Percentiles rank a stretch among this genome's conserved stretches.
These are phyloP conservation scores for Onchidella celtica DNA, from an alignment of 2,888 invertebrate species.

Conservation along the genomic window DNA sequence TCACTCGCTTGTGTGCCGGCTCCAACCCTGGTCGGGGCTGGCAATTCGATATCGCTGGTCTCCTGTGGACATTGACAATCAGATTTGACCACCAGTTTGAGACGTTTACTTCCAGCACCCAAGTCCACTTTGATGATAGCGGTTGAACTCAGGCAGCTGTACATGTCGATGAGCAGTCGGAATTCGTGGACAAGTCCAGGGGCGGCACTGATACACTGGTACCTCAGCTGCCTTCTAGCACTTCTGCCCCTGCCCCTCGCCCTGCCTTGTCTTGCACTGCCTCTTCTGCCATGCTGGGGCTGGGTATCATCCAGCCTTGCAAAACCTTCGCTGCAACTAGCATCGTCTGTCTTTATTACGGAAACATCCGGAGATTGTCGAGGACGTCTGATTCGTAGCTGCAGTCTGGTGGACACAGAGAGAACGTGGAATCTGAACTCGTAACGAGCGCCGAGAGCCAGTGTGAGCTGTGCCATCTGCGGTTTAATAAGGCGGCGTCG, in stretches of 20 bases:
- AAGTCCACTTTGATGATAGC: not conserved
- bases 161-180: not conserved
- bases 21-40: not conserved
- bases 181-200: not conserved
- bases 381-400: not conserved
- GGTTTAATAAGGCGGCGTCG: not conserved
- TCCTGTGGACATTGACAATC: not conserved
- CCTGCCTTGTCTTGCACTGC: not conserved
- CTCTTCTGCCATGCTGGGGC: not conserved
- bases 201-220: not conserved
- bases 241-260: not conserved
- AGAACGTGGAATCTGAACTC: not conserved
- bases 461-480: not conserved
- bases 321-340: not conserved
- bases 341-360: not conserved
- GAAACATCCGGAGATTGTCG: not conserved
- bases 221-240: not conserved
- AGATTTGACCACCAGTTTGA: not conserved
- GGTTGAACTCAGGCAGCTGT: not conserved
- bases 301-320: not conserved
- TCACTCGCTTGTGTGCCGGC: not conserved
- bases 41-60: too few species aligned
- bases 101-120: not conserved
- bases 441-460: not conserved
- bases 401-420: not conserved